phyloP scores from a whole-genome alignment of 2,888 invertebrate genomes.

The Oasisia sp. region DNA sequence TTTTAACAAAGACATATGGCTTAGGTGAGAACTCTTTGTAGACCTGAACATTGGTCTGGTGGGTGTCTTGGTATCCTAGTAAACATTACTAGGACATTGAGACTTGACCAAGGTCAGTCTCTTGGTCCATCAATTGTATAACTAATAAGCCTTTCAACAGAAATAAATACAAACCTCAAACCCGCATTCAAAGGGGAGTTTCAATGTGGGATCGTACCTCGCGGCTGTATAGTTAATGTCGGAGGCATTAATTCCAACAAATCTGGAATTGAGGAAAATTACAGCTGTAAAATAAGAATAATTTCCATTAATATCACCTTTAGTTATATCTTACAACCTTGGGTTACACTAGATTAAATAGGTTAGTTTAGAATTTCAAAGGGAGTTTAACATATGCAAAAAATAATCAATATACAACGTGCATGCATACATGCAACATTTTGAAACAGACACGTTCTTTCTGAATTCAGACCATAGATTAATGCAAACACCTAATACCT shows the following conservation, averaged over 20 bases:
- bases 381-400: neutral
- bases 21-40: no score
- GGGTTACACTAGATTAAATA: neutral
- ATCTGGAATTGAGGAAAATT: conserved; percentile 41
- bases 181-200: conserved; percentile 56
- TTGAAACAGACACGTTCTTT: no score
- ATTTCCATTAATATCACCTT: neutral
- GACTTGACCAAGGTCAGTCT: conserved; percentile 42
- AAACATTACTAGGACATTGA: no score
- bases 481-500: no score
- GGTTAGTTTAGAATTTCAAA: neutral
- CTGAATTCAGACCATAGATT: no score
- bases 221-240: conserved; percentile 63
- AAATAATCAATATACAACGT: neutral
- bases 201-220: conserved; percentile 51
- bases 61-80: no score
- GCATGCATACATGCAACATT: no score
- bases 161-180: conserved; percentile 44
- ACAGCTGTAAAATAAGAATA: neutral
- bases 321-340: neutral
- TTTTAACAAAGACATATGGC: no score
- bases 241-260: conserved; percentile 64
- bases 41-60: no score
- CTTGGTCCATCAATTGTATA: no score
- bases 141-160: no score